Evolutionary conservation across 2,888 invertebrate genomes (phyloP).

Genomic region (Drepana falcataria): DNA sequence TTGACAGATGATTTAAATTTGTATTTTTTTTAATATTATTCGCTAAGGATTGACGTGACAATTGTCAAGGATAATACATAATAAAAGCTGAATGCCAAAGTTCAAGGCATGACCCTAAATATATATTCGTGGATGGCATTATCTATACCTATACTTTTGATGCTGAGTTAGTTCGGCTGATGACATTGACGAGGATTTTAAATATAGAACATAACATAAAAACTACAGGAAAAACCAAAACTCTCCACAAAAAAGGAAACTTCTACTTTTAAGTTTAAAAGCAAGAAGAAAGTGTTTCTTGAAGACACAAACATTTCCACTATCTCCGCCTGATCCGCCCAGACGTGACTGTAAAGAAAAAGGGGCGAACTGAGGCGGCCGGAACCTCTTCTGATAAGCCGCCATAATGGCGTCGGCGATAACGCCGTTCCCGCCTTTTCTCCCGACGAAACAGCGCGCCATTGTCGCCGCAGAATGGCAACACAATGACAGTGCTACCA

Average conservation of each 20-base stretch:
- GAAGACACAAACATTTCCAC: conserved; percentile 31
- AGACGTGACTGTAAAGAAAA: conserved; percentile 77
- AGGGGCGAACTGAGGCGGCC: conserved; percentile 64
- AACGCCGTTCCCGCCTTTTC: conserved; percentile 76
- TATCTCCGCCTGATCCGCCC: conserved; percentile 49
- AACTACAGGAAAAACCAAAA: no score
- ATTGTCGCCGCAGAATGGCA: conserved; percentile 61
- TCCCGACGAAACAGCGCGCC: conserved; percentile 71
- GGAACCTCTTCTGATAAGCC: conserved; percentile 73
- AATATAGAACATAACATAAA: no score
- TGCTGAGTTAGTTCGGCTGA: no score
- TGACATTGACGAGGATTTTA: no score
- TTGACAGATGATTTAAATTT: no score
- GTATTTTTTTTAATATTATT: no score
- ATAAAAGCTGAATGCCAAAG: no score
- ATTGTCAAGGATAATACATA: no score
- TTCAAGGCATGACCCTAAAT: no score
- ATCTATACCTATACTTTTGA: no score
- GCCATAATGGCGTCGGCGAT: conserved; percentile 74
- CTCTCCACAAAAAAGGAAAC: conserved; percentile 3
- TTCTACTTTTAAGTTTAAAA: conserved; percentile 19
- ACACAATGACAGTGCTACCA: conserved; percentile 52
- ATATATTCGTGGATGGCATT: no score
- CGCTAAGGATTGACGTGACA: no score
- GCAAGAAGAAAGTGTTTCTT: conserved; percentile 11